These are phyloP conservation scores for Trichonephila clavipes DNA, from an alignment of 1,140 invertebrate genomes.

Conservation along the genomic window DNA sequence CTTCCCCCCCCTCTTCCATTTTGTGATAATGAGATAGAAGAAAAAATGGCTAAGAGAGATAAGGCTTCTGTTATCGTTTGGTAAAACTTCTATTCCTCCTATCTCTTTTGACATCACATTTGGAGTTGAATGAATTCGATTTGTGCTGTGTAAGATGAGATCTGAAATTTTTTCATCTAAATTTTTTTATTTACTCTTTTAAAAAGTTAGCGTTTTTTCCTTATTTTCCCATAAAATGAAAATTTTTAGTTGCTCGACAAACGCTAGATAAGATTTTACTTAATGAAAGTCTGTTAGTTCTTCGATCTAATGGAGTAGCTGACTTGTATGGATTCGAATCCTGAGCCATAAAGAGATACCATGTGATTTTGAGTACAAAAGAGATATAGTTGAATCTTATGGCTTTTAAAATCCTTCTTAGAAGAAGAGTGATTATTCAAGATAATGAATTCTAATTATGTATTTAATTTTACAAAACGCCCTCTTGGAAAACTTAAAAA, in stretches of 20 bases:
- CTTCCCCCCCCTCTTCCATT: neutral
- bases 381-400: no score
- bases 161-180: neutral
- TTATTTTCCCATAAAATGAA: neutral
- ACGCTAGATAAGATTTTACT: neutral
- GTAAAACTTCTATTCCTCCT: neutral
- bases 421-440: no score
- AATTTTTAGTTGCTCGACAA: neutral
- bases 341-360: no score
- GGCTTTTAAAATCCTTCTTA: no score
- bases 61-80: conserved; percentile 22
- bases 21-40: conserved; percentile 32
- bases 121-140: conserved; percentile 30
- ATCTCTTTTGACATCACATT: conserved; percentile 30
- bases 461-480: no score
- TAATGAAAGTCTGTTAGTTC: neutral
- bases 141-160: conserved; percentile 30
- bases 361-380: no score
- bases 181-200: neutral
- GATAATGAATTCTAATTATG: no score
- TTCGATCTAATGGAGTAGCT: neutral
- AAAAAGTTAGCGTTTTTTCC: neutral
- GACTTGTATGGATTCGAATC: neutral
- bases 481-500: no score
- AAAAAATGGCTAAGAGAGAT: conserved; percentile 13